A percentile compares a stretch with the other conserved stretches of the same genome.
Evolutionary conservation across 2,888 invertebrate genomes (phyloP).

Genomic region (Lissocephala sabroskyi): DNA sequence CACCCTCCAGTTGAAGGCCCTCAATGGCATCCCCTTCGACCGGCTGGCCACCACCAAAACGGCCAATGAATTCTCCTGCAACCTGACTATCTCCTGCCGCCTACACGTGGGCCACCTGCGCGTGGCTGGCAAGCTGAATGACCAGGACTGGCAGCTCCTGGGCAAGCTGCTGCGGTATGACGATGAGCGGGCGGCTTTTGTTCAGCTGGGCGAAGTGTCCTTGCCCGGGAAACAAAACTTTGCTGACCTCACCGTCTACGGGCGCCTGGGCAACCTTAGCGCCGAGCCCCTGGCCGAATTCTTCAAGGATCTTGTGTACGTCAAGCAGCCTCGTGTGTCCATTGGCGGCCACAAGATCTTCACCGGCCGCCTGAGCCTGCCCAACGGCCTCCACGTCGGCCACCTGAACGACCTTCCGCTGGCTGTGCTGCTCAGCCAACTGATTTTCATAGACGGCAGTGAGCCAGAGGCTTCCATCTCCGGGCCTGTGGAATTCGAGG

Average conservation of each 20-base stretch:
- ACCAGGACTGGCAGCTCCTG: constrained; percentile 26
- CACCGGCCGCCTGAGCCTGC: constrained; percentile 58
- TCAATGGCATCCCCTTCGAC: constrained; percentile 70
- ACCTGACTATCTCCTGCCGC: constrained; percentile 57
- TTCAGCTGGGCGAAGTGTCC: constrained; percentile 47
- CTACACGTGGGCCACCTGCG: constrained; percentile 42
- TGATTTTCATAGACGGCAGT: constrained; percentile 68
- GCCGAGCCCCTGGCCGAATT: constrained; percentile 47
- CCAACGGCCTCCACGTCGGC: constrained; percentile 62
- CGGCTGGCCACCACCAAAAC: constrained; percentile 69
- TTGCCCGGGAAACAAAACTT: constrained; percentile 37
- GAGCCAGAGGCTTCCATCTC: constrained; percentile 51
- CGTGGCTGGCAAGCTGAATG: constrained; percentile 56
- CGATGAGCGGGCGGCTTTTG: constrained; percentile 34
- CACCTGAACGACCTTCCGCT: constrained; percentile 68
- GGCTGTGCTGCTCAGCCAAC: constrained; percentile 63
- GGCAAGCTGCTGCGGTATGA: constrained; percentile 48
- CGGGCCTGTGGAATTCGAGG: constrained; percentile 67
- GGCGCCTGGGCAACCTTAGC: constrained; percentile 50
- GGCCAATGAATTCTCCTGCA: constrained; percentile 40
- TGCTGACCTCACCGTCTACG: constrained; percentile 51
- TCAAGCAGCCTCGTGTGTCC: constrained; percentile 29
- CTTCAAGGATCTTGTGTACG: constrained; percentile 61
- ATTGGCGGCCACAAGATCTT: constrained; percentile 64
- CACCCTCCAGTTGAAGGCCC: constrained; percentile 60